phyloP scores from a whole-genome alignment of 2,888 invertebrate species.

The Dione vanillae region DNA sequence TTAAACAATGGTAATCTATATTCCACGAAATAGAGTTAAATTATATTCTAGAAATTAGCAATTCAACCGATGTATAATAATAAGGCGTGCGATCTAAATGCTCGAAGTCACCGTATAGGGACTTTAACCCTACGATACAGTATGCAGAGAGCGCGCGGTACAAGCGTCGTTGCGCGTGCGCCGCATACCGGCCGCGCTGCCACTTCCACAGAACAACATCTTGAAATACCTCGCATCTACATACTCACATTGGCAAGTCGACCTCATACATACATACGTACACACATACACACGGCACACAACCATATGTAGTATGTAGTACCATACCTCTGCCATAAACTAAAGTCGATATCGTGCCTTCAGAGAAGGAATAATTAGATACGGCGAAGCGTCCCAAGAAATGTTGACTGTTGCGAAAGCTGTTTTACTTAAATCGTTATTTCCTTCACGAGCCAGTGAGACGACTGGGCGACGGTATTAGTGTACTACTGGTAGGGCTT shows the following conservation, averaged over 20 bases:
- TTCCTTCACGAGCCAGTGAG: slow-evolving; percentile 45
- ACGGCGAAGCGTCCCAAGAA: background rate
- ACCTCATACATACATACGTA: slow-evolving; percentile 1
- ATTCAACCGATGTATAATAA: slow-evolving; percentile 59
- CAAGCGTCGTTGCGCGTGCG: slow-evolving; percentile 69
- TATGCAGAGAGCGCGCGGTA: slow-evolving; percentile 66
- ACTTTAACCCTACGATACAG: slow-evolving; percentile 62
- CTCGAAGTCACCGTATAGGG: slow-evolving; percentile 68
- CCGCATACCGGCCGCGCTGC: slow-evolving; percentile 59
- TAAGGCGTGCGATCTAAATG: slow-evolving; percentile 67
- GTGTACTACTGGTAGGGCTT: slow-evolving; percentile 51
- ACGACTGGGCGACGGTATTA: slow-evolving; percentile 59
- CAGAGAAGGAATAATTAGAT: slow-evolving; percentile 13
- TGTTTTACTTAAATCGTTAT: slow-evolving; percentile 22
- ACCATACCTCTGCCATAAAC: slow-evolving; percentile 2
- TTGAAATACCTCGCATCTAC: slow-evolving; percentile 52
- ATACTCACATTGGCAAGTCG: slow-evolving; percentile 30
- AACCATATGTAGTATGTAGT: background rate
- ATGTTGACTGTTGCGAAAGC: slow-evolving; percentile 10
- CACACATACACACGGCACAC: background rate
- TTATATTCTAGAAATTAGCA: slow-evolving; percentile 6
- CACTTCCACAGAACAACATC: slow-evolving; percentile 59
- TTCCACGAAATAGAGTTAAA: background rate
- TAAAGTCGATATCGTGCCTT: slow-evolving; percentile 10
- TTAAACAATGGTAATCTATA: background rate